phyloP scores from a whole-genome alignment of 2,888 invertebrate species.

The Hypomecis punctinalis region DNA sequence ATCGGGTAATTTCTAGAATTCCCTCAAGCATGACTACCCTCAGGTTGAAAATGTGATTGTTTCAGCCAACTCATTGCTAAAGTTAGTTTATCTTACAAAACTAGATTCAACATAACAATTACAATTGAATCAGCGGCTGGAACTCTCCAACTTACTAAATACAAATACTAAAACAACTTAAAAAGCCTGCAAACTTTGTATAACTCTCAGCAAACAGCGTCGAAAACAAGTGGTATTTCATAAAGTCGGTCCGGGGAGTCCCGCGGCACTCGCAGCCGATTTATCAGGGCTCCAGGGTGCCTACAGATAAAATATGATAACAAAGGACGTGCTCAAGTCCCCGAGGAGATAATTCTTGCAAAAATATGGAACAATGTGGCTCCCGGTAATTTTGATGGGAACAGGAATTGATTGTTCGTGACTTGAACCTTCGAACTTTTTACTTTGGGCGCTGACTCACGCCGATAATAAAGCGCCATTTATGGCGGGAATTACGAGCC shows the following conservation, averaged over 20 bases:
- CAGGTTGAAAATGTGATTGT: too few relatives aligned
- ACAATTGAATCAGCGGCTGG: background rate
- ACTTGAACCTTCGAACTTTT: conserved; percentile 24
- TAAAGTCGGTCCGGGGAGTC: conserved; percentile 4
- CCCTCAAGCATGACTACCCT: too few relatives aligned
- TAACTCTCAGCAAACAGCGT: background rate
- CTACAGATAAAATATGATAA: conserved; percentile 33
- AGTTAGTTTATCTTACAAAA: background rate
- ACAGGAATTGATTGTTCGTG: conserved; percentile 31
- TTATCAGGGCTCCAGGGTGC: conserved; percentile 19
- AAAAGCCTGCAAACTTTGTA: background rate
- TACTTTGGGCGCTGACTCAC: conserved; percentile 24
- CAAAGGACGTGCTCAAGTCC: conserved; percentile 35
- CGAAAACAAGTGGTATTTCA: conserved; percentile 9
- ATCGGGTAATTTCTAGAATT: too few relatives aligned
- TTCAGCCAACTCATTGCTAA: too few relatives aligned
- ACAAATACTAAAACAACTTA: conserved; percentile 1
- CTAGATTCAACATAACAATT: background rate
- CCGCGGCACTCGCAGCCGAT: conserved; percentile 23
- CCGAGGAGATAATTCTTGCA: conserved; percentile 30
- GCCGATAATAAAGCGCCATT: conserved; percentile 25
- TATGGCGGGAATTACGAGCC: conserved; percentile 33
- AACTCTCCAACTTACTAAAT: conserved; percentile 4
- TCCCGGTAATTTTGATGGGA: conserved; percentile 22
- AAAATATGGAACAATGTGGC: conserved; percentile 34